Conservation (phyloP, 1,140 invertebrate species). For the Fragariocoptes setiger region DNA sequence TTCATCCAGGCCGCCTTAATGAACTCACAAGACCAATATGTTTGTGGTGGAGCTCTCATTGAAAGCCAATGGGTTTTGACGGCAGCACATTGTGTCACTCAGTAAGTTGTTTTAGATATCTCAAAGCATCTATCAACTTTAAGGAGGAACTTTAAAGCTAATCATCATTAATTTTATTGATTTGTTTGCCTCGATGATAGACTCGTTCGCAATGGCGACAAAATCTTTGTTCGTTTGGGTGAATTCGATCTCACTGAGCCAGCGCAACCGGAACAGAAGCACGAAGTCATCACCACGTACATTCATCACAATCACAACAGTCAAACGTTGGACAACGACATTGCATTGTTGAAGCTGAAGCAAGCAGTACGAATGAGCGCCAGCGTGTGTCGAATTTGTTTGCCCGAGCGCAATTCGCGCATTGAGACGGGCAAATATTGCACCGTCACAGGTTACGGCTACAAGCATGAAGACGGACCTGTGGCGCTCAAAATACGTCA, state of each 20-base stretch:
- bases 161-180: not conserved
- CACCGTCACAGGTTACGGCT: constrained; percentile 69
- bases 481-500: constrained; percentile 56
- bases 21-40: constrained; percentile 64
- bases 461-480: constrained; percentile 68
- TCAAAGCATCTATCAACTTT: not conserved
- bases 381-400: constrained; percentile 48
- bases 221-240: constrained; percentile 61
- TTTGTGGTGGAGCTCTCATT: constrained; percentile 77
- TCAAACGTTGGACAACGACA: constrained; percentile 68
- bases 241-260: constrained; percentile 59
- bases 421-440: constrained; percentile 33
- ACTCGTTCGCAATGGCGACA: constrained; percentile 56
- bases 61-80: constrained; percentile 77
- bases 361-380: constrained; percentile 56
- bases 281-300: constrained; percentile 64
- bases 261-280: constrained; percentile 46
- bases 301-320: constrained; percentile 88
- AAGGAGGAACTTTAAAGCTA: not conserved
- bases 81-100: constrained; percentile 76
- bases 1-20: constrained; percentile 38
- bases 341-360: constrained; percentile 62
- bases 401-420: constrained; percentile 48
- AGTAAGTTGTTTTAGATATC: constrained; percentile 22
- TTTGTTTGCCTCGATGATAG: constrained; percentile 20